Percentiles rank a stretch among this genome's conserved stretches.
These are phyloP conservation scores for Pararge aegeria DNA, from an alignment of 1,140 invertebrate species.

Conservation along the genomic window DNA sequence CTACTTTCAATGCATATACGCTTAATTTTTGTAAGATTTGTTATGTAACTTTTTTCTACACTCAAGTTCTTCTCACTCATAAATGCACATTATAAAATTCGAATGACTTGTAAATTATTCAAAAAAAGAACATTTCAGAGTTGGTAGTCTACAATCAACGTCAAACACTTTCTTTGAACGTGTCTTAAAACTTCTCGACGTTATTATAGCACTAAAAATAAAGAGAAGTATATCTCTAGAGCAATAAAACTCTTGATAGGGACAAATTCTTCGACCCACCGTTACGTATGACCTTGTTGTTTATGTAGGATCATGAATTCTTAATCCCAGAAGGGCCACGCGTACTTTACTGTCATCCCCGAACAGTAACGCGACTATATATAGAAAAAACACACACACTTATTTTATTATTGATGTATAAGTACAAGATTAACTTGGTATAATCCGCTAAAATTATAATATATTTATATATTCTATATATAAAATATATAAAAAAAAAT, in stretches of 20 bases:
- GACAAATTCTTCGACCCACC: conserved; percentile 6
- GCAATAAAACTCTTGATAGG: conserved; percentile 8
- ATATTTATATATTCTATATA: no score
- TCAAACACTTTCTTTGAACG: background rate
- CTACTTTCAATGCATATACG: no score
- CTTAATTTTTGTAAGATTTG: no score
- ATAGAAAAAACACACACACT: background rate
- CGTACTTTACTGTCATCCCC: conserved; percentile 7
- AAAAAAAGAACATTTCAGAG: no score
- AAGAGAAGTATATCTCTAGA: background rate
- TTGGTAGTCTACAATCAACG: background rate
- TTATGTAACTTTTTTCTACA: no score
- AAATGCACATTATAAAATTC: no score
- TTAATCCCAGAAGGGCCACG: conserved; percentile 3
- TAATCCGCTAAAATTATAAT: no score
- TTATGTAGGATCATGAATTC: conserved; percentile 10
- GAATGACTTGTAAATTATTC: no score
- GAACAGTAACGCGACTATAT: background rate
- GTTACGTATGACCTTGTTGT: conserved; percentile 9
- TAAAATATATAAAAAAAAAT: no score
- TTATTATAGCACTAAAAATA: conserved; percentile 2
- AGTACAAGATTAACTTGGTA: no score
- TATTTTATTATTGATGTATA: background rate
- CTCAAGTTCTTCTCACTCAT: no score
- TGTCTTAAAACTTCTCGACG: background rate